These are phyloP conservation scores for Meganola albula DNA, from an alignment of 2,888 invertebrate species.

Conservation along the genomic window DNA sequence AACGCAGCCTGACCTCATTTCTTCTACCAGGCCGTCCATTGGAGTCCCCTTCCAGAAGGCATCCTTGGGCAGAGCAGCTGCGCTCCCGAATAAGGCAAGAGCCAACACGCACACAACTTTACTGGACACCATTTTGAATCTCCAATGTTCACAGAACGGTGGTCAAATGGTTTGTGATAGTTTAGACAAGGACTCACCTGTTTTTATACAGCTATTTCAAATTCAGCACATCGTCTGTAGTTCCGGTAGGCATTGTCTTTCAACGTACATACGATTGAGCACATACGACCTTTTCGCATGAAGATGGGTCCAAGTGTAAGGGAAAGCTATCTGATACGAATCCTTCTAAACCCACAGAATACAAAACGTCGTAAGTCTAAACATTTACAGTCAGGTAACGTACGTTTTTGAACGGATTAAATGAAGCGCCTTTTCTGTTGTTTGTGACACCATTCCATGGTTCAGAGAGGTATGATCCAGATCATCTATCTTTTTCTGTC, in stretches of 20 bases:
- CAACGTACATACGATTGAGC: slow-evolving; percentile 46
- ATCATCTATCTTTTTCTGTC: slow-evolving; percentile 42
- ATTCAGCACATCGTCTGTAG: slow-evolving; percentile 66
- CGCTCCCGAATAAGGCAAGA: slow-evolving; percentile 76
- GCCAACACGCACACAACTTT: slow-evolving; percentile 71
- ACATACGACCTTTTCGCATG: slow-evolving; percentile 58
- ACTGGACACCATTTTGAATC: slow-evolving; percentile 62
- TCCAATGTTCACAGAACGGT: slow-evolving; percentile 62
- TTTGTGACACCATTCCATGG: slow-evolving; percentile 74
- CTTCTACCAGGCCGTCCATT: slow-evolving; percentile 85
- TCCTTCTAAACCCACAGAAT: slow-evolving; percentile 43
- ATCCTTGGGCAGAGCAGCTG: slow-evolving; percentile 79
- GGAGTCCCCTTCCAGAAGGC: slow-evolving; percentile 84
- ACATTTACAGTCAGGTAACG: slow-evolving; percentile 28
- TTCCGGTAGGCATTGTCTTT: slow-evolving; percentile 72
- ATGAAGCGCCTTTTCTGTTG: slow-evolving; percentile 68
- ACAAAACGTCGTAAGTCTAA: slow-evolving; percentile 56
- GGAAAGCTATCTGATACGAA: slow-evolving; percentile 76
- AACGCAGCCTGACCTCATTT: slow-evolving; percentile 85
- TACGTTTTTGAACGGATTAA: slow-evolving; percentile 47
- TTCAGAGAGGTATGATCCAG: slow-evolving; percentile 56
- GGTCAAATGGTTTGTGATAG: slow-evolving; percentile 68
- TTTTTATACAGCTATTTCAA: slow-evolving; percentile 79
- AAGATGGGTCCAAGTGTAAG: slow-evolving; percentile 55
- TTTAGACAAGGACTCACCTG: slow-evolving; percentile 63